These are phyloP conservation scores for Lanistes nyassanus DNA, from an alignment of 1,140 invertebrate species.

Conservation along the genomic window DNA sequence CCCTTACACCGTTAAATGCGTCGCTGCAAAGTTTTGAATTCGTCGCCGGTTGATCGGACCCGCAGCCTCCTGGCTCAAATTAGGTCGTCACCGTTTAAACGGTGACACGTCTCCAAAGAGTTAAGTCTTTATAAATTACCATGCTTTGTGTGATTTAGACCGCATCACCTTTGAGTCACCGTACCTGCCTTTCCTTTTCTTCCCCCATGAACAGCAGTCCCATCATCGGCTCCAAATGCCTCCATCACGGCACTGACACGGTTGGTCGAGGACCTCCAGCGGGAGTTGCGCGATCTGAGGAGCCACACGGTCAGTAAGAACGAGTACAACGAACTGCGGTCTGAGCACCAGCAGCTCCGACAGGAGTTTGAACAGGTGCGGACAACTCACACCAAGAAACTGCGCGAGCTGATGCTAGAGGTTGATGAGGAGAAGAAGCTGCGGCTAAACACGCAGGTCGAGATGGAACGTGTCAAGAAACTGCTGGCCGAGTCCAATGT, in stretches of 20 bases:
- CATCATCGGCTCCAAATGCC: too few species aligned
- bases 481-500: conserved; percentile 58
- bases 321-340: conserved; percentile 54
- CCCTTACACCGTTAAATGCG: too few species aligned
- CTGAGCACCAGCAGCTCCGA: conserved; percentile 54
- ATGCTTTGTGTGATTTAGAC: too few species aligned
- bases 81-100: too few species aligned
- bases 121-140: too few species aligned
- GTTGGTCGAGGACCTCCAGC: conserved; percentile 54
- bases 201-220: too few species aligned
- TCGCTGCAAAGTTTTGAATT: too few species aligned
- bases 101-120: too few species aligned
- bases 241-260: neutral
- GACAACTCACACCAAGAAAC: conserved; percentile 50
- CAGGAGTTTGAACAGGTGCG: conserved; percentile 55
- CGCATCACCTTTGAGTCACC: too few species aligned
- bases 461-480: conserved; percentile 65
- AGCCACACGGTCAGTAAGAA: conserved; percentile 53
- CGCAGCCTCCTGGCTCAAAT: too few species aligned
- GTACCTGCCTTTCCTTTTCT: too few species aligned
- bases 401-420: conserved; percentile 61
- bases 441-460: conserved; percentile 63
- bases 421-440: conserved; percentile 67
- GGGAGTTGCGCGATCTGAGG: conserved; percentile 50
- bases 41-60: too few species aligned